Base-by-base conservation (phyloP, 2,888 invertebrate genomes). In the Julus scandinavius region DNA sequence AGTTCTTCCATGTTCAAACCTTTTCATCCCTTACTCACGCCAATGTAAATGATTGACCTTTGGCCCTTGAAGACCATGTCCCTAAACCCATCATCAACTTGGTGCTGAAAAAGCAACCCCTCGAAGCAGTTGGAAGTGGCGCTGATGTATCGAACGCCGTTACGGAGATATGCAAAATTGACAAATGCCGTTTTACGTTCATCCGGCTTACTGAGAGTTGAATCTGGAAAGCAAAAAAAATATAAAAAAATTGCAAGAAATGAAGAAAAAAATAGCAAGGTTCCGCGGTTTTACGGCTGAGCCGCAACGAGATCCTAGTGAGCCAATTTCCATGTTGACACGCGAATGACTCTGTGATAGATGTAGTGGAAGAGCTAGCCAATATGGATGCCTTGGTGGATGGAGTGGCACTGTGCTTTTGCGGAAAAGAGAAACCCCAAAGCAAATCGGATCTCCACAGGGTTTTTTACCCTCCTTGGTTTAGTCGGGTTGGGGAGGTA, bases 281-380 rank as follows among this genome's bases (percentile, higher is more conserved):
- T 83, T 83, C 41, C 38, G 83, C 38, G 38, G 38, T 83, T 38
- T 83, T 83, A 83, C 83, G 41, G 83, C 38, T 40, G 83, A 83
- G 83, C 41, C 41, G 83, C 83, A 20, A 83, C 41, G 41, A 9
- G 20, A 83, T 83, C 38, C 41, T 41, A 20, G 83, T 41, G 83
- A 41, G 83, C 83, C 83, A 83, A 83, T 83, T 83, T 83, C 29
- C 83, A 83, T 83, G 83, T 83, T 83, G 83, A 83, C 83, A 83
- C 41, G 13, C 41, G 20, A 83, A 83, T 86, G 45, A 86, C 45
- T 86, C 45, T 0, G 41, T 86, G 86, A 86, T 86, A 41, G 86
- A 86, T 86, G 86, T 86, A 86, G 86, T 86, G 86, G 86, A 86
- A 86, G 45, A 86, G 45, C 86, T 49, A 86, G 41, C 83, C 83